Percentiles rank a stretch among this genome's conserved stretches.
These are phyloP conservation scores for Anadara kagoshimensis DNA, from an alignment of 1,140 invertebrate genomes.

Conservation along the genomic window DNA sequence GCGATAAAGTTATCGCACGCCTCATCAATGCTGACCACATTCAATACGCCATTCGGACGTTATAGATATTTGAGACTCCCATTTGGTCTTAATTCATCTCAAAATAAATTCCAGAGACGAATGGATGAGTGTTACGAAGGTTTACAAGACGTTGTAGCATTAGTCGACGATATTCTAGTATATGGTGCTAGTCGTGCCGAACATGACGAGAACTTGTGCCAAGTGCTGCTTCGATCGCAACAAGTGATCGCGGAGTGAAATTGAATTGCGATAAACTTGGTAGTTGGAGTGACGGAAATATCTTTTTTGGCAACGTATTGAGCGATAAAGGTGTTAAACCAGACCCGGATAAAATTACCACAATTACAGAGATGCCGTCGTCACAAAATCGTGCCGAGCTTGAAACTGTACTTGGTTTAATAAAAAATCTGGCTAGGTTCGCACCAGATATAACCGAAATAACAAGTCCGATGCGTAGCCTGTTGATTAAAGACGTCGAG, in stretches of 20 bases:
- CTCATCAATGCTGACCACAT: constrained; percentile 69
- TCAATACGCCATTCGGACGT: constrained; percentile 72
- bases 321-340: constrained; percentile 36
- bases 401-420: constrained; percentile 18
- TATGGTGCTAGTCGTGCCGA: constrained; percentile 44
- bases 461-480: constrained; percentile 3
- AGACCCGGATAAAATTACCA: constrained; percentile 68
- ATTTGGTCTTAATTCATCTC: constrained; percentile 59
- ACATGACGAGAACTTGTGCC: constrained; percentile 38
- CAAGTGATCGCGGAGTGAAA: constrained; percentile 18
- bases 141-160: constrained; percentile 62
- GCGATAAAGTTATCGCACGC: constrained; percentile 68
- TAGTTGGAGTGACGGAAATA: constrained; percentile 38
- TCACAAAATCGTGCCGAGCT: constrained; percentile 9
- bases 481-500: constrained; percentile 21
- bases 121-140: constrained; percentile 63
- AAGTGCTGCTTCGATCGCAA: constrained; percentile 36
- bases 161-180: constrained; percentile 70
- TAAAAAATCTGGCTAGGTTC: constrained; percentile 20
- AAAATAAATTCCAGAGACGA: background rate
- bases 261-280: constrained; percentile 39
- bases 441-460: constrained; percentile 22
- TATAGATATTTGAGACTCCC: constrained; percentile 68
- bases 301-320: constrained; percentile 52
- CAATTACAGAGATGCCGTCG: constrained; percentile 47